Evolutionary conservation across 2,797 vertebrate species (phyloP).

Genomic region (Mus minutoides): DNA sequence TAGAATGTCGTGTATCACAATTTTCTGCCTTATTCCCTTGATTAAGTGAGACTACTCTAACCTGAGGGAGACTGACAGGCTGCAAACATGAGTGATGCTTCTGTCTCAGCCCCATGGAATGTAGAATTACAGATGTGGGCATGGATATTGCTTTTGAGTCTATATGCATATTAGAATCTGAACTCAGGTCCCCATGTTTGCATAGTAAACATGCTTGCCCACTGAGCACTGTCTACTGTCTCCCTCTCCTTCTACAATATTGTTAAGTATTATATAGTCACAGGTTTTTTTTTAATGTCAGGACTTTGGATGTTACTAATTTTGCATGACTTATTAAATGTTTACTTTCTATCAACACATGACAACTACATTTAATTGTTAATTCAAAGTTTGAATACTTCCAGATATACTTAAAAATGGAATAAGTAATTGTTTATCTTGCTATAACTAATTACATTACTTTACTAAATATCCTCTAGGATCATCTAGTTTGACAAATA

Average conservation of each 20-base stretch:
- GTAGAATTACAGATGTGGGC: background rate
- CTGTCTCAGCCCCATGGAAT: background rate
- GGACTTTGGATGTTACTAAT: background rate
- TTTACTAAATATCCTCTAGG: background rate
- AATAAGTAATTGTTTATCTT: background rate
- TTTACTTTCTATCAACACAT: background rate
- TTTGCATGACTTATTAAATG: background rate
- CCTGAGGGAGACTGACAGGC: background rate
- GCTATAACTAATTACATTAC: background rate
- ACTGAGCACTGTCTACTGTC: too few relatives aligned
- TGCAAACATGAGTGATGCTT: background rate
- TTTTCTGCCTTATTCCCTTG: background rate
- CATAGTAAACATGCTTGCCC: background rate
- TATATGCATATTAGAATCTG: background rate
- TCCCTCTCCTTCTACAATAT: background rate
- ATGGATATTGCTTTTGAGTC: background rate
- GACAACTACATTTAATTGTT: background rate
- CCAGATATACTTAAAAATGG: background rate
- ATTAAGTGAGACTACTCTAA: background rate
- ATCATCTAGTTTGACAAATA: background rate
- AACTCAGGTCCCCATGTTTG: background rate
- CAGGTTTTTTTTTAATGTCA: background rate
- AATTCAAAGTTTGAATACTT: background rate
- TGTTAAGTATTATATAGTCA: background rate
- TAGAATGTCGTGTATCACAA: background rate